phyloP scores from a whole-genome alignment of 2,797 vertebrate species.

The Euphonia xanthogaster region DNA sequence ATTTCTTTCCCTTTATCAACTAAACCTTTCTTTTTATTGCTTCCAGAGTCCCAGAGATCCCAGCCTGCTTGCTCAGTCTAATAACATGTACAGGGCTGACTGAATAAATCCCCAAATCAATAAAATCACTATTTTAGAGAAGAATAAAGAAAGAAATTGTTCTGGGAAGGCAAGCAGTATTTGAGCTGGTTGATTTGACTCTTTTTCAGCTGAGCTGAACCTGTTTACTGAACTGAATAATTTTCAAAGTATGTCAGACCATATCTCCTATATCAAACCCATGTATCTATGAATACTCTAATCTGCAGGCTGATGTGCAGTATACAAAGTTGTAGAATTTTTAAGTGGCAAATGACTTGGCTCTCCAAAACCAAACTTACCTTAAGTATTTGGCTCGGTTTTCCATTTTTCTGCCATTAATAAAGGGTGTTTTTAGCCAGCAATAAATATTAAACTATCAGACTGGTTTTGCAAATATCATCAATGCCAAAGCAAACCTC shows the following conservation, averaged over 20 bases:
- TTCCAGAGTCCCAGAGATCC: not conserved
- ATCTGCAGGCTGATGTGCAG: not conserved
- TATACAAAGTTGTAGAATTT: not conserved
- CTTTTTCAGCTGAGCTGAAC: not conserved
- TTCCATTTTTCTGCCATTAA: not conserved
- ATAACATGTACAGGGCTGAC: not conserved
- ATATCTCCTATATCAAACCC: not conserved
- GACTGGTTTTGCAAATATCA: not conserved
- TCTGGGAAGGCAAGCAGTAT: not conserved
- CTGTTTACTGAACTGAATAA: not conserved
- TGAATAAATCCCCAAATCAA: not conserved
- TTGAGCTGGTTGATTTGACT: not conserved
- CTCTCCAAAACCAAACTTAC: not conserved
- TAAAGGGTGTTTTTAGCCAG: not conserved
- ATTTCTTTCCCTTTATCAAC: not conserved
- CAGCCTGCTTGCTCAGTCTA: not conserved
- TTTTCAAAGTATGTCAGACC: not conserved
- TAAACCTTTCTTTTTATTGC: not conserved
- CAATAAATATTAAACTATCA: not conserved
- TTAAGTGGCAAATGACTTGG: not conserved
- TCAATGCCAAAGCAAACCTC: not conserved
- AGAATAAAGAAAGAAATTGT: not conserved
- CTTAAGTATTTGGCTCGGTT: not conserved
- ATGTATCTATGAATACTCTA: not conserved
- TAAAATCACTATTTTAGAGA: not conserved